Percentiles rank a stretch among this genome's conserved stretches.
These are phyloP conservation scores for Propithecus perrieri DNA, from an alignment of 2,797 vertebrate species.

Conservation along the genomic window DNA sequence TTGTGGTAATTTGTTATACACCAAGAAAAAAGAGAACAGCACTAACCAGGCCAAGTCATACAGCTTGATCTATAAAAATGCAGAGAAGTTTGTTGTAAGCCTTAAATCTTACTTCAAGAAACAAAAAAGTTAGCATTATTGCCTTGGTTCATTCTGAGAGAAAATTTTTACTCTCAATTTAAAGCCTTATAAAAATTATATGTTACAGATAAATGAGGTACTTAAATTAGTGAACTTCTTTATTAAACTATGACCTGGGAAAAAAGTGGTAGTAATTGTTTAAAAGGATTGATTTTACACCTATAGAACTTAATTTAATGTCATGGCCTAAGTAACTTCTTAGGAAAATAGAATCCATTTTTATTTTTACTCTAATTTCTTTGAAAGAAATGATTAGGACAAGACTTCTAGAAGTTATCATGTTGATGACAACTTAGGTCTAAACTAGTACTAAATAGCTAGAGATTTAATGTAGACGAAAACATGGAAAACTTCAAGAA, in stretches of 20 bases:
- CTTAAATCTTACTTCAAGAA: not conserved
- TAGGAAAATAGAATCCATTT: not conserved
- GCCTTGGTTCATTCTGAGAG: not conserved
- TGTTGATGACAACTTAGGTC: not conserved
- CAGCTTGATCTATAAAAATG: not conserved
- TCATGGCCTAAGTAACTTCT: not conserved
- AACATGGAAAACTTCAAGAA: slow-evolving; percentile 16
- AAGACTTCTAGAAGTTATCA: not conserved
- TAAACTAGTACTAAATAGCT: not conserved
- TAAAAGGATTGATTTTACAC: not conserved
- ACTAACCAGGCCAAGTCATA: not conserved
- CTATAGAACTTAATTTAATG: not conserved
- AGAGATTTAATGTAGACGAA: not conserved
- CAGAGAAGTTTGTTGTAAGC: not conserved
- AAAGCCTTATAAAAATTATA: not conserved
- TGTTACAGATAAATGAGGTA: not conserved
- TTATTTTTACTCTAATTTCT: not conserved
- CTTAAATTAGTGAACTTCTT: slow-evolving; percentile 20
- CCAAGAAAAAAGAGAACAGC: not conserved
- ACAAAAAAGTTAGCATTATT: not conserved
- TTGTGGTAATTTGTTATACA: not conserved
- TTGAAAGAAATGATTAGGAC: not conserved
- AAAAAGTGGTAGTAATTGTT: not conserved
- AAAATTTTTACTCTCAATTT: slow-evolving; percentile 3
- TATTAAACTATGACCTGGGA: not conserved